Conservation (phyloP, 2,888 invertebrate species). For the Lasioglossum villosulum region DNA sequence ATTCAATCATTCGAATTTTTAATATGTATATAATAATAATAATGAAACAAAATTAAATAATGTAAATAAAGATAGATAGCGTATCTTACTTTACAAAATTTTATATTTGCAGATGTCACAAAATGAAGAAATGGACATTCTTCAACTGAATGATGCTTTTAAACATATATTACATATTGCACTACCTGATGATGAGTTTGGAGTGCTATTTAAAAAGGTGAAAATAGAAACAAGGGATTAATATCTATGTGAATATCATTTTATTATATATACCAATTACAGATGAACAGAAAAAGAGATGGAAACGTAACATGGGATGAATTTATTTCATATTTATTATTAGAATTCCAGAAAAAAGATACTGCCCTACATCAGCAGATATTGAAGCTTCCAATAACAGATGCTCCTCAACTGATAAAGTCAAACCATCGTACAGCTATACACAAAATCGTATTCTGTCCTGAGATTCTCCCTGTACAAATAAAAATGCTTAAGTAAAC, state of each 20-base stretch:
- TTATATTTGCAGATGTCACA: constrained; percentile 59
- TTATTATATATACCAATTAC: constrained; percentile 22
- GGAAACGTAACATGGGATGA: constrained; percentile 90
- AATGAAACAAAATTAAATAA: background rate
- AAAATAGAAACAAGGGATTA: constrained; percentile 45
- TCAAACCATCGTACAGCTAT: constrained; percentile 90
- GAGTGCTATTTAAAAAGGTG: constrained; percentile 88
- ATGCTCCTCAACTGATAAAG: constrained; percentile 86
- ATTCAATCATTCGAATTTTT: constrained; percentile 18
- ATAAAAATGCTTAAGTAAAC: background rate
- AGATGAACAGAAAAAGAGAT: constrained; percentile 87
- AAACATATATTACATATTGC: constrained; percentile 68
- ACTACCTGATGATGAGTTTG: constrained; percentile 86
- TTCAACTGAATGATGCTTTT: constrained; percentile 71
- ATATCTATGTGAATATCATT: background rate
- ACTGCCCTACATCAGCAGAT: constrained; percentile 87
- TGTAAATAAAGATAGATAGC: background rate
- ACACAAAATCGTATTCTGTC: constrained; percentile 88
- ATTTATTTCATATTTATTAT: constrained; percentile 90
- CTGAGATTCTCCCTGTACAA: constrained; percentile 86
- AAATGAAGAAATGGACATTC: constrained; percentile 67
- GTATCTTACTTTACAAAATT: background rate
- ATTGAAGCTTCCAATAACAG: constrained; percentile 88
- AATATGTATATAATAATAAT: constrained; percentile 7
- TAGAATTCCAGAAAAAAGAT: constrained; percentile 90